These are phyloP conservation scores for Eupeodes corollae DNA, from an alignment of 1,140 invertebrate species.

Conservation along the genomic window DNA sequence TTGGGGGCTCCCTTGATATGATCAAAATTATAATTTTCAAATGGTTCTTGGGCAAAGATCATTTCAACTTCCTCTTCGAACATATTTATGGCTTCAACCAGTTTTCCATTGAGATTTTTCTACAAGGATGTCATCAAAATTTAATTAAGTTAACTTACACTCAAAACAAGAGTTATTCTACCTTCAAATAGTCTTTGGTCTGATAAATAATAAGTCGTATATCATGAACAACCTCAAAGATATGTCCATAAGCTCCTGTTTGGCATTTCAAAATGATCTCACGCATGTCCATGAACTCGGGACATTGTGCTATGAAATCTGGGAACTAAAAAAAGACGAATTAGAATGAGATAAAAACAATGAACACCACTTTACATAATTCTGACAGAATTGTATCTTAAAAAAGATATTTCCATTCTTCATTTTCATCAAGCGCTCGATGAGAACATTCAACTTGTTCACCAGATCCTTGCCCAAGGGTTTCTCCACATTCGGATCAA, in stretches of 20 bases:
- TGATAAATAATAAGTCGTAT: constrained; percentile 32
- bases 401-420: constrained; percentile 23
- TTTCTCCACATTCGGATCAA: constrained; percentile 5
- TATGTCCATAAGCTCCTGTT: constrained; percentile 30
- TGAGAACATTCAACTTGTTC: constrained; percentile 14
- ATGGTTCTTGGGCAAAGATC: constrained; percentile 22
- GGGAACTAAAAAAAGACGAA: constrained; percentile 32
- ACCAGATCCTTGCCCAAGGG: constrained; percentile 14
- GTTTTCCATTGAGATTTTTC: not conserved
- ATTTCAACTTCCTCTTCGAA: constrained; percentile 26
- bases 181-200: constrained; percentile 26
- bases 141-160: not conserved
- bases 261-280: constrained; percentile 33
- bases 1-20: constrained; percentile 26
- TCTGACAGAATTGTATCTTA: constrained; percentile 26
- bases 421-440: constrained; percentile 18
- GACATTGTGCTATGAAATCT: constrained; percentile 20
- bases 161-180: constrained; percentile 10
- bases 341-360: too few species aligned
- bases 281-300: constrained; percentile 31
- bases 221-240: constrained; percentile 37
- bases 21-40: constrained; percentile 20
- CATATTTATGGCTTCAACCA: constrained; percentile 9
- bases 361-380: constrained; percentile 25
- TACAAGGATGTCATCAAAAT: not conserved